A percentile compares a stretch with the other conserved stretches of the same genome.
phyloP scores from a whole-genome alignment of 2,888 invertebrate genomes.

The Mantis religiosa region DNA sequence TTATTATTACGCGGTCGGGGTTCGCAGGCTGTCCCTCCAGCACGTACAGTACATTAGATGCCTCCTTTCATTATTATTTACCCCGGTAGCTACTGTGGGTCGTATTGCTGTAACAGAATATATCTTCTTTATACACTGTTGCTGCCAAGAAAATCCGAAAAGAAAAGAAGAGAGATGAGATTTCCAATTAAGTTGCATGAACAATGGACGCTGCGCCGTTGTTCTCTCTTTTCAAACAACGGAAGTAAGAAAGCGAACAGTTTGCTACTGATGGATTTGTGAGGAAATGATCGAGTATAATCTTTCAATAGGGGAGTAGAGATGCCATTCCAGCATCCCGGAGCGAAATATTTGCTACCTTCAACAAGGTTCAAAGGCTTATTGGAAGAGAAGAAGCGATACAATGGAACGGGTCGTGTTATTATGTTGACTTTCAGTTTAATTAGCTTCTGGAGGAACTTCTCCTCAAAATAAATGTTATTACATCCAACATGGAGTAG shows the following conservation, averaged over 20 bases:
- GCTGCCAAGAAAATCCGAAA: background rate
- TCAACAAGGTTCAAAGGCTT: background rate
- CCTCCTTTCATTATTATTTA: background rate
- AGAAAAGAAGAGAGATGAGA: background rate
- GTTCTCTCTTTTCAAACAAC: background rate
- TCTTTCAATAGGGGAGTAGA: background rate
- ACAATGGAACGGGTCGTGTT: too few species aligned
- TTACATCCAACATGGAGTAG: too few species aligned
- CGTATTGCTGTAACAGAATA: background rate
- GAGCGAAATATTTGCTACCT: background rate
- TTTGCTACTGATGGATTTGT: background rate
- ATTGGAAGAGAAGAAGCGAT: background rate
- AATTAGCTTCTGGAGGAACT: too few species aligned
- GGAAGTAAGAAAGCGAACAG: background rate
- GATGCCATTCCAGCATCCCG: background rate
- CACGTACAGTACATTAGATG: background rate
- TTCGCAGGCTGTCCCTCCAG: too few species aligned
- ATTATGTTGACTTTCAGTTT: too few species aligned
- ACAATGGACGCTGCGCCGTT: background rate
- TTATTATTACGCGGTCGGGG: too few species aligned
- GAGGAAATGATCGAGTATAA: background rate
- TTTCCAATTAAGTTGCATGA: constrained; percentile 3
- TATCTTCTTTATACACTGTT: background rate
- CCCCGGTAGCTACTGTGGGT: background rate
- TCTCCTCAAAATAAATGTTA: too few species aligned